Evolutionary conservation across 1,140 invertebrate genomes (phyloP).

Genomic region (Archegozetes longisetosus): DNA sequence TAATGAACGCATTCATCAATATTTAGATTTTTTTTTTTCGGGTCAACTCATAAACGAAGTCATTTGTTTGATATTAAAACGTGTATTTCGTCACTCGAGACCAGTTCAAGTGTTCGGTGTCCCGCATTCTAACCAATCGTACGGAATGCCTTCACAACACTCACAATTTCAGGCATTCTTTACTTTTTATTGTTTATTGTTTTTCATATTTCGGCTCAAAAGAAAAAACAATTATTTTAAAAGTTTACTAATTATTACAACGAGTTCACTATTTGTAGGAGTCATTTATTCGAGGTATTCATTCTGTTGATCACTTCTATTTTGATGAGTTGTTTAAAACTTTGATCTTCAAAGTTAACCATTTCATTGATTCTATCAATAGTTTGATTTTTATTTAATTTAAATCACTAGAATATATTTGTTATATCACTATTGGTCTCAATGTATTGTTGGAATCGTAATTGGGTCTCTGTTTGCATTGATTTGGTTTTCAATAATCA

Average conservation of each 20-base stretch:
- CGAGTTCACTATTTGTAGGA: not conserved
- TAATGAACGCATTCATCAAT: not conserved
- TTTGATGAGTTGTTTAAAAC: too few relatives aligned
- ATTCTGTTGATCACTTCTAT: not conserved
- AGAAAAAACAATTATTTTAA: not conserved
- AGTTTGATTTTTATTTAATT: not conserved
- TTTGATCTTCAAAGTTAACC: too few relatives aligned
- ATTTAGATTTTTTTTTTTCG: slow-evolving; percentile 10
- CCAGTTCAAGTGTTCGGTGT: not conserved
- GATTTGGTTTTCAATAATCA: slow-evolving; percentile 1
- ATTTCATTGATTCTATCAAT: not conserved
- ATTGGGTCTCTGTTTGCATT: slow-evolving; percentile 1
- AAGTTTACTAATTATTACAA: not conserved
- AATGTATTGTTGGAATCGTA: slow-evolving; percentile 8
- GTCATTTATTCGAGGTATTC: slow-evolving; percentile 9
- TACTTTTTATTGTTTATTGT: slow-evolving; percentile 3
- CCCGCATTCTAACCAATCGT: not conserved
- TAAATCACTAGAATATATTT: slow-evolving; percentile 10
- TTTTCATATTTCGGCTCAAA: not conserved
- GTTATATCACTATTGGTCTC: slow-evolving; percentile 6
- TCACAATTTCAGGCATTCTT: slow-evolving; percentile 13
- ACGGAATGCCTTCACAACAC: slow-evolving; percentile 11
- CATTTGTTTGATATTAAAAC: slow-evolving; percentile 5
- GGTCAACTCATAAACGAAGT: slow-evolving; percentile 14
- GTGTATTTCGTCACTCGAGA: not conserved